phyloP scores from a whole-genome alignment of 1,140 invertebrate genomes.

The Caenorhabditis tropicalis region DNA sequence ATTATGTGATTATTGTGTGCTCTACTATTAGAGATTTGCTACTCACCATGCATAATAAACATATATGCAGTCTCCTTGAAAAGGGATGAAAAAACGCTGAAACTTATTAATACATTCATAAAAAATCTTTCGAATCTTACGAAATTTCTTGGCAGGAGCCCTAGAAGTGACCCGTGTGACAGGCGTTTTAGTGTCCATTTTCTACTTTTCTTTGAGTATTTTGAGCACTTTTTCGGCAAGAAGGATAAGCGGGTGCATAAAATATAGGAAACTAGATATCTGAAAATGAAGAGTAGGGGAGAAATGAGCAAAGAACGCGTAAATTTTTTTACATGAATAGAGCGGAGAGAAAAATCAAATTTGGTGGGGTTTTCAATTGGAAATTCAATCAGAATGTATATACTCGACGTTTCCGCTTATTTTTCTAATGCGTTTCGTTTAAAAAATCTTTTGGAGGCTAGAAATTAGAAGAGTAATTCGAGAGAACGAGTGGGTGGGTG shows the following conservation, averaged over 20 bases:
- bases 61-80: conserved; percentile 57
- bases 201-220: background rate
- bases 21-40: too few relatives aligned
- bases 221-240: conserved; percentile 13
- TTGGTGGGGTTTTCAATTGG: background rate
- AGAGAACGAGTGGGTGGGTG: background rate
- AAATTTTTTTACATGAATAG: background rate
- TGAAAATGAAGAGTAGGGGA: background rate
- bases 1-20: background rate
- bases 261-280: background rate
- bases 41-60: conserved; percentile 58
- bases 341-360: background rate
- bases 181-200: background rate
- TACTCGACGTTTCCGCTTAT: too few relatives aligned
- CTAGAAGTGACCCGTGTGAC: background rate
- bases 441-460: too few relatives aligned
- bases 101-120: background rate
- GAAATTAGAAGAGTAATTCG: too few relatives aligned
- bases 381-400: conserved; percentile 12
- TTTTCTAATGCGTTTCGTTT: too few relatives aligned
- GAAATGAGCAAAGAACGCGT: conserved; percentile 9
- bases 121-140: background rate
- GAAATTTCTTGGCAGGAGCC: conserved; percentile 14
- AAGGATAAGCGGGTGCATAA: background rate
- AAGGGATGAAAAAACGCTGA: conserved; percentile 60